Evolutionary conservation across 1,140 invertebrate genomes (phyloP).

Genomic region (Sinonovacula constricta): DNA sequence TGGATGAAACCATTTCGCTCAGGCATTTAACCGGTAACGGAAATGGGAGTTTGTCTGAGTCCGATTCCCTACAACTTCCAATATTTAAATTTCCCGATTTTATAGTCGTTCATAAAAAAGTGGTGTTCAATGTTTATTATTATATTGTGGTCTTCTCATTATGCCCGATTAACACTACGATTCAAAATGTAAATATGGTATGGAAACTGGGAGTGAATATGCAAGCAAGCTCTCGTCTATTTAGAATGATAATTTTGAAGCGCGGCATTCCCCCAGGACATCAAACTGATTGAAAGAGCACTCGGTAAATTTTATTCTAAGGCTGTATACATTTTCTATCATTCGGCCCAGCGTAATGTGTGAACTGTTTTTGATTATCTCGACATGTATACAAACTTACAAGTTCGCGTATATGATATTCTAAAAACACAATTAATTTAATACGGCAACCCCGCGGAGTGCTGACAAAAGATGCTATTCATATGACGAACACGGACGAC

Average conservation of each 20-base stretch:
- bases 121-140: constrained; percentile 54
- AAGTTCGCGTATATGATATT: neutral
- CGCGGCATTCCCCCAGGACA: neutral
- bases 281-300: neutral
- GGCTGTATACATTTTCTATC: neutral
- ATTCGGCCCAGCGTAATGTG: constrained; percentile 7
- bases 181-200: constrained; percentile 51
- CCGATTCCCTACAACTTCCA: constrained; percentile 41
- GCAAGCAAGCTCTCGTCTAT: neutral
- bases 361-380: constrained; percentile 43
- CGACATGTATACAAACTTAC: constrained; percentile 18
- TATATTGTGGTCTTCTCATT: constrained; percentile 25
- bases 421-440: constrained; percentile 36
- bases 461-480: constrained; percentile 30
- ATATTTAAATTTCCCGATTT: constrained; percentile 51
- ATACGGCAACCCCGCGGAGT: constrained; percentile 15
- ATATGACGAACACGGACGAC: neutral
- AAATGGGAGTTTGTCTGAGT: constrained; percentile 50
- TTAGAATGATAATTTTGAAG: neutral
- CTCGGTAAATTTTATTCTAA: neutral
- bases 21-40: constrained; percentile 46
- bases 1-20: constrained; percentile 16
- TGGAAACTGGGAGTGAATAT: constrained; percentile 11
- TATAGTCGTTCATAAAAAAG: constrained; percentile 46
- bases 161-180: constrained; percentile 42